A percentile compares a stretch with the other conserved stretches of the same genome.
phyloP scores from a whole-genome alignment of 2,888 invertebrate species.

The Pammene aurita region DNA sequence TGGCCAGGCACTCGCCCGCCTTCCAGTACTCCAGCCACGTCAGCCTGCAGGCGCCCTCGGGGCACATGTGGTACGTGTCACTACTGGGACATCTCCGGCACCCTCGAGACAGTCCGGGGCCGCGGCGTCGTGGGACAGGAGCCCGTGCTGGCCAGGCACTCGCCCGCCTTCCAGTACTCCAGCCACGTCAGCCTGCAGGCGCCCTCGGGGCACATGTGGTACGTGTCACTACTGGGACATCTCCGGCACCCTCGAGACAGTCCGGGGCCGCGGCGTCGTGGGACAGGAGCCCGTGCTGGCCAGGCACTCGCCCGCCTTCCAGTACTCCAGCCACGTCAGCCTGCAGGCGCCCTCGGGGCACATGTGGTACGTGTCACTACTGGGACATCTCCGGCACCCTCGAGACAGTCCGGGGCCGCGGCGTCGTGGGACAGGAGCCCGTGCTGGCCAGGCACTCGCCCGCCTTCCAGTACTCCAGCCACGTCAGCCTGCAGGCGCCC shows the following conservation, averaged over 20 bases:
- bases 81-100: conserved; percentile 88
- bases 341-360: conserved; percentile 98
- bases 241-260: conserved; percentile 96
- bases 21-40: conserved; percentile 99
- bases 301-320: conserved; percentile 95
- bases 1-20: conserved; percentile 94
- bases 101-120: conserved; percentile 96
- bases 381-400: too few relatives aligned
- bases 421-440: conserved; percentile 99
- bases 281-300: conserved; percentile 98
- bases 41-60: conserved; percentile 97
- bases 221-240: conserved; percentile 84
- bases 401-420: too few relatives aligned
- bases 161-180: conserved; percentile 98
- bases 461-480: conserved; percentile 99
- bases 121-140: conserved; percentile 99
- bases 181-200: conserved; percentile 98
- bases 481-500: conserved; percentile 97
- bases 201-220: conserved; percentile 99
- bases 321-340: conserved; percentile 98
- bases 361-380: conserved; percentile 95
- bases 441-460: conserved; percentile 93
- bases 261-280: conserved; percentile 97
- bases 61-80: conserved; percentile 96
- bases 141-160: conserved; percentile 92